These are phyloP conservation scores for Xestia sexstrigata DNA, from an alignment of 2,888 invertebrate species.

Conservation along the genomic window DNA sequence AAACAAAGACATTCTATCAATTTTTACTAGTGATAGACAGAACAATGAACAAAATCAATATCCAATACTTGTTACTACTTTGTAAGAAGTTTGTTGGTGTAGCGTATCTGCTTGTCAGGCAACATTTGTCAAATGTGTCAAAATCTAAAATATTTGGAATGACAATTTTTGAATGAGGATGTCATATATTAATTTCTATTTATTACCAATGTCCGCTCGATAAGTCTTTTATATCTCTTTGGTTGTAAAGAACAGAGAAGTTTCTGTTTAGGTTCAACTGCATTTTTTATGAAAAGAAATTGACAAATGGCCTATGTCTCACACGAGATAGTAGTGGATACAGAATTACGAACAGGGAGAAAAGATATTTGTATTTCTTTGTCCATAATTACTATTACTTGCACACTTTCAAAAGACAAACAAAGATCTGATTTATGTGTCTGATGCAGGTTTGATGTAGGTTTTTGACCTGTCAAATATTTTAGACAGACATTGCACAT, in stretches of 20 bases:
- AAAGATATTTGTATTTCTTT: neutral
- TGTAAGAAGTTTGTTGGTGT: neutral
- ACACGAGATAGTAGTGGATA: neutral
- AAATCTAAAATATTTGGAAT: neutral
- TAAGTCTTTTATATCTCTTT: neutral
- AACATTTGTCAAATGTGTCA: neutral
- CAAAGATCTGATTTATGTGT: too few species aligned
- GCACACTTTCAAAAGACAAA: constrained; percentile 14
- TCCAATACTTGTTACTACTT: neutral
- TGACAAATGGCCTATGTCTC: neutral
- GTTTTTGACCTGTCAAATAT: constrained; percentile 26
- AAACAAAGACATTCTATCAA: neutral
- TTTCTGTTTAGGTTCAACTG: neutral
- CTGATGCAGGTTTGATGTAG: constrained; percentile 9
- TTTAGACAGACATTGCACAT: constrained; percentile 41
- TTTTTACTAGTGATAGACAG: neutral
- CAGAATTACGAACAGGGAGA: neutral
- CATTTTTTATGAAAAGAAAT: neutral
- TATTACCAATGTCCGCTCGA: neutral
- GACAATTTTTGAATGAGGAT: neutral
- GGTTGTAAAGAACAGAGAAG: neutral
- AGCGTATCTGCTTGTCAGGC: neutral
- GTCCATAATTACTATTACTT: neutral
- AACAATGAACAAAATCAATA: neutral
- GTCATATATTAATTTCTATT: neutral